Percentiles rank a stretch among this genome's conserved stretches.
Conservation (phyloP, 2,113 vertebrate genomes). For the Eolophus roseicapilla region DNA sequence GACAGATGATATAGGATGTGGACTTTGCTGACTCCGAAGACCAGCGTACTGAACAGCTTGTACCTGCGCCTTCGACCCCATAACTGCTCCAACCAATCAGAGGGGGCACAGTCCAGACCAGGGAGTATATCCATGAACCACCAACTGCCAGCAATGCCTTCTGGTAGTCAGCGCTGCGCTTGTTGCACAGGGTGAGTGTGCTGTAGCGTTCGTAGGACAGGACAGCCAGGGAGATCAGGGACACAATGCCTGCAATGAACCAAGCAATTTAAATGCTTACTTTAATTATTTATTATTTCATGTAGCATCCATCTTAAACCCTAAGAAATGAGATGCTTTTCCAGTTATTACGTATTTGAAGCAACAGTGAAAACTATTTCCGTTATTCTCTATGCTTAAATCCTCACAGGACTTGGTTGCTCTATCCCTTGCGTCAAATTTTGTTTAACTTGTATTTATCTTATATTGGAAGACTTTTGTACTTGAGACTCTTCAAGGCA, state of each 20-base stretch:
- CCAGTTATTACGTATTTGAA: not conserved
- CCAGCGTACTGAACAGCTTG: conserved; percentile 88
- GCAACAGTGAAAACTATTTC: not conserved
- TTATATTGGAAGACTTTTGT: not conserved
- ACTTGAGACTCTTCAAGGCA: not conserved
- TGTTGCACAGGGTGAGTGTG: conserved; percentile 84
- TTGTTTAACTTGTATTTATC: not conserved
- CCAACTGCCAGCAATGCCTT: conserved; percentile 82
- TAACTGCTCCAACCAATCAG: conserved; percentile 90
- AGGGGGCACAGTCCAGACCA: conserved; percentile 87
- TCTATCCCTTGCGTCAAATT: not conserved
- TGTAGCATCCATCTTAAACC: not conserved
- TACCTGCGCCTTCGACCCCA: conserved; percentile 82
- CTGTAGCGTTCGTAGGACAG: conserved; percentile 88
- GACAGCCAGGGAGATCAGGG: conserved; percentile 85
- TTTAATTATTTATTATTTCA: not conserved
- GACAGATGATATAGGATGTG: conserved; percentile 84
- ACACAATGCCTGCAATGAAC: conserved; percentile 82
- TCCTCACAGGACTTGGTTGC: not conserved
- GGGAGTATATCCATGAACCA: conserved; percentile 84
- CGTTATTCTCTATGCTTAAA: not conserved
- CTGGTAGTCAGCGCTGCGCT: conserved; percentile 71
- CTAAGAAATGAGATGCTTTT: not conserved
- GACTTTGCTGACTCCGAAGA: conserved; percentile 75
- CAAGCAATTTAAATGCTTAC: not conserved